Evolutionary conservation across 2,888 invertebrate genomes (phyloP).

Genomic region (Trichacis sp.): DNA sequence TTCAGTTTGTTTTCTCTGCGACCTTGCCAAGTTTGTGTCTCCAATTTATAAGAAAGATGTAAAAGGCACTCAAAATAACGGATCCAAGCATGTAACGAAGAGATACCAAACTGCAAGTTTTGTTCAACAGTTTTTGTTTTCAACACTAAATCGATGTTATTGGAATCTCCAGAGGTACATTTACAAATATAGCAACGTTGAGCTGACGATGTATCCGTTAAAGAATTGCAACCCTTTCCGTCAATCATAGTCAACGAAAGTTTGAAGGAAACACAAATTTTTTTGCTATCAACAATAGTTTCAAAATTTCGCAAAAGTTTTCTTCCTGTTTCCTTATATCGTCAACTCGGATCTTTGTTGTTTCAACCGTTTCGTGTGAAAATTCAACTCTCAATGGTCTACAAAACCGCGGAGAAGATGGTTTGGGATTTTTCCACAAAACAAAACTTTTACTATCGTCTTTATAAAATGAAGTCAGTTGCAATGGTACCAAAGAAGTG

Average conservation of each 20-base stretch:
- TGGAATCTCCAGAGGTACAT: background rate
- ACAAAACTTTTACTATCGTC: too few species aligned
- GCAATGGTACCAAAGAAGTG: constrained; percentile 10
- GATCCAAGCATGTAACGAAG: constrained; percentile 9
- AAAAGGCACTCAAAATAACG: constrained; percentile 10
- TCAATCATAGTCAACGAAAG: background rate
- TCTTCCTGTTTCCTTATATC: constrained; percentile 14
- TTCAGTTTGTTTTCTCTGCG: background rate
- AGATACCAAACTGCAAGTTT: constrained; percentile 4
- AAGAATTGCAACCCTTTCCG: background rate
- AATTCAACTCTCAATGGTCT: constrained; percentile 29
- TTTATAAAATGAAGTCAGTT: background rate
- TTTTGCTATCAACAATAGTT: constrained; percentile 18
- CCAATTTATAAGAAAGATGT: constrained; percentile 9
- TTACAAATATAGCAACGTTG: background rate
- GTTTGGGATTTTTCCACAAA: constrained; percentile 8
- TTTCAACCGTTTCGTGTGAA: constrained; percentile 10
- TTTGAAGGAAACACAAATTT: constrained; percentile 4
- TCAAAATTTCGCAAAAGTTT: constrained; percentile 18
- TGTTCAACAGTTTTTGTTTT: background rate
- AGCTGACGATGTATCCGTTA: background rate
- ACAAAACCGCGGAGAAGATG: constrained; percentile 24
- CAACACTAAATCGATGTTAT: background rate
- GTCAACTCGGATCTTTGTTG: constrained; percentile 6
- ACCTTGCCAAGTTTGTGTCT: background rate